Evolutionary conservation across 2,113 vertebrate species (phyloP), one percentile per base, ranked within the genome.

Genomic region (Fulica atra): DNA sequence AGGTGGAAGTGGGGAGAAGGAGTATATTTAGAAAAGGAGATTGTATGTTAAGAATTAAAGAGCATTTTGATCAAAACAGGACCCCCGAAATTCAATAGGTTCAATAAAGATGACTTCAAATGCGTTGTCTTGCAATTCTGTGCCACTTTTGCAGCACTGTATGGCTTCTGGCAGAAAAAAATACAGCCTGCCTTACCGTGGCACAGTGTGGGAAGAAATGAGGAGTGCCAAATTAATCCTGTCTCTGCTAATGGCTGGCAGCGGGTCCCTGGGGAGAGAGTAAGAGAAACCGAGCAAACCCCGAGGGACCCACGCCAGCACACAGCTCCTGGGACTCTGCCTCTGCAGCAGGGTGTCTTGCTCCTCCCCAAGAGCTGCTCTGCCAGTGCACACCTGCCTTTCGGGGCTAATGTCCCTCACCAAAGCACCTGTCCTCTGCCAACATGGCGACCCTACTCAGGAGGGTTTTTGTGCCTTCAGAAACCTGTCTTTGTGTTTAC

Each of bases 271-370:
- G 0, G 38, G 28, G 12, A 53, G 26, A 79, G 42, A 38, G 7
- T 11, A 65, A 48, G 33, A 70, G 63, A 56, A 91, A 38, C 12
- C 1, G 4, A 50, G 35, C 7, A 57, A 61, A 38, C 29, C 24
- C 40, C 2, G 5, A 14, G 63, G 18, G 15, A 53, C 8, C 21
- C 48, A 57, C 61, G 53, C 42, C 38, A 70, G 60, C 7, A 10
- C 13, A 13, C 48, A 46, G 57, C 28, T 74, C 36, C 54, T 1
- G 1, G 13, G 23, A 26, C 29, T 85, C 40, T 51, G 21, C 13
- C 53, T 79, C 9, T 0, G 0, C 3, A 4, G 9, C 2, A 3
- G 13, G 48, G 36, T 61, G 1, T 17, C 16, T 13, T 44, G 73
- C 15, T 63, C 10, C 28, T n/a, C 11, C 42, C 54, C 1, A 18